phyloP scores from a whole-genome alignment of 2,888 invertebrate genomes.

The Spilarctia lutea region DNA sequence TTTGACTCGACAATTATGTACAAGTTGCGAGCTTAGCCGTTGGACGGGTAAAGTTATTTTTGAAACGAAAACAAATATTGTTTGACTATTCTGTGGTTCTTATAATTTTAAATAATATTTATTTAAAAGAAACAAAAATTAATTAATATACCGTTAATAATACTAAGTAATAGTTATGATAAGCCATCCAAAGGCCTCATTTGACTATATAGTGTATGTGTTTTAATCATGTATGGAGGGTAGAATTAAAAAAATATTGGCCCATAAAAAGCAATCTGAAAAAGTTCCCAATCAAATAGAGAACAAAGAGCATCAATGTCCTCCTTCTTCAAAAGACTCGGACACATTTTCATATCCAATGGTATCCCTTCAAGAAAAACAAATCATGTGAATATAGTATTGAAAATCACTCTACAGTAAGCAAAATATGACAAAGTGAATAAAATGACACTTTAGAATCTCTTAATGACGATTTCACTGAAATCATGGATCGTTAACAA shows the following conservation, averaged over 20 bases:
- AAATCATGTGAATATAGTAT: neutral
- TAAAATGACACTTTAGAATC: neutral
- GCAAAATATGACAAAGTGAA: neutral
- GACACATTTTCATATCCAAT: neutral
- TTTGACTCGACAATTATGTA: slow-evolving; percentile 61
- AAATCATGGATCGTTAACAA: neutral
- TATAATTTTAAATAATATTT: slow-evolving; percentile 27
- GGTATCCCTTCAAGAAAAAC: neutral
- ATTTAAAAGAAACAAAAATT: slow-evolving; percentile 5
- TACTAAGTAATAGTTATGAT: neutral
- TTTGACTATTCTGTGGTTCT: slow-evolving; percentile 41
- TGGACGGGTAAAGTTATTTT: slow-evolving; percentile 53
- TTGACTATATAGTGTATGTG: neutral
- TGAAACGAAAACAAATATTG: slow-evolving; percentile 46
- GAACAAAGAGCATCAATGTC: neutral
- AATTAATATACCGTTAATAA: neutral
- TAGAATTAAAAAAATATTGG: neutral
- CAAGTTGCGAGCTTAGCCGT: slow-evolving; percentile 73
- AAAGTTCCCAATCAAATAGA: neutral
- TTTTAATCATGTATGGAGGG: neutral
- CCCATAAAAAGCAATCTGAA: neutral
- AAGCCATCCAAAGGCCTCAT: slow-evolving; percentile 1
- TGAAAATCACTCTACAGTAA: neutral
- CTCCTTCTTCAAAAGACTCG: neutral
- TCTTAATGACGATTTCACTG: neutral